These are phyloP conservation scores for Xenopus borealis DNA, from an alignment of 2,113 vertebrate genomes.

Conservation along the genomic window DNA sequence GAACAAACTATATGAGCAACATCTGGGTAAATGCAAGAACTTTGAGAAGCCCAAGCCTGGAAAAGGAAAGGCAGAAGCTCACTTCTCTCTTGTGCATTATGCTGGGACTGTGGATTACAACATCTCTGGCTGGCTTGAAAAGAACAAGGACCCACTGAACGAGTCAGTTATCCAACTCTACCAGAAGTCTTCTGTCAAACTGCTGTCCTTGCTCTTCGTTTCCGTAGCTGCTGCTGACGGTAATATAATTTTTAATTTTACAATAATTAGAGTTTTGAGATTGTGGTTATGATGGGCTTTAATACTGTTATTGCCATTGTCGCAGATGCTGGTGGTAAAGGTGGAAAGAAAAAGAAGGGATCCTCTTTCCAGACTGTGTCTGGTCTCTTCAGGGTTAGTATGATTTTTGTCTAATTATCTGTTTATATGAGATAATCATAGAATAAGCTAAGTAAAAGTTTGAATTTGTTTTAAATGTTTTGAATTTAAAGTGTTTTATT, in stretches of 20 bases:
- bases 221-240: conserved; percentile 61
- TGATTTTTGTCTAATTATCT: background rate
- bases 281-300: background rate
- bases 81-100: conserved; percentile 34
- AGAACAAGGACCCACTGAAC: conserved; percentile 79
- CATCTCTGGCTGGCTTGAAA: conserved; percentile 70
- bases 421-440: background rate
- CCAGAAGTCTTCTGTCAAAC: conserved; percentile 73
- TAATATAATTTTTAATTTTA: conserved; percentile 16
- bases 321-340: conserved; percentile 65
- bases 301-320: background rate
- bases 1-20: conserved; percentile 46
- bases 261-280: background rate
- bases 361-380: conserved; percentile 75
- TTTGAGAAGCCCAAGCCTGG: conserved; percentile 49
- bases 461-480: too few species aligned
- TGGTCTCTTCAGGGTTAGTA: conserved; percentile 67
- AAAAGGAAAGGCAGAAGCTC: conserved; percentile 49
- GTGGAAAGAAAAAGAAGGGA: conserved; percentile 71
- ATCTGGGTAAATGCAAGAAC: conserved; percentile 50
- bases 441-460: background rate
- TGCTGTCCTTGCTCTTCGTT: conserved; percentile 70
- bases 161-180: conserved; percentile 75
- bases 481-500: too few species aligned
- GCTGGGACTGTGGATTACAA: conserved; percentile 64